Base-by-base conservation (phyloP, 2,888 invertebrate species). In the Dilophus febrilis region DNA sequence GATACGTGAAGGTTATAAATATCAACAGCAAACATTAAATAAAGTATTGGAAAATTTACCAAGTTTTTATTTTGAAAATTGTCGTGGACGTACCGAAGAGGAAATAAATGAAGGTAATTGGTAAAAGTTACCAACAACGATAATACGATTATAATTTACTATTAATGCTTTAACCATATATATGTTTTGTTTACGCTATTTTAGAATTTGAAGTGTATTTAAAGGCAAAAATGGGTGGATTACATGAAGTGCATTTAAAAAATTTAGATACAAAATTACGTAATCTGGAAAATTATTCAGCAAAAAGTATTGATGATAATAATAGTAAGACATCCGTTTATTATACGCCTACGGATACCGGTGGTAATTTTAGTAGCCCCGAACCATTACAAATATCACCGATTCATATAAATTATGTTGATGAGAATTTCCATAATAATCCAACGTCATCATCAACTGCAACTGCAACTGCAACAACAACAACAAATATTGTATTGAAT, bases 31-130 rank as follows among this genome's bases (percentile, higher is more conserved):
- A 62, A 87, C 91, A 11, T 66, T 94, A 38, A 87, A 90, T 65
- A 92, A 92, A 59, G 83, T 94, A 6, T 64, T 94, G 42, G 94
- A 94, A 61, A 91, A 90, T 59, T 67, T 94, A 51, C 88, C 88
- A 31, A 85, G 78, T 53, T 67, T 87, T 40, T 88, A 91, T 64
- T 78, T 92, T 56, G 92, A 92, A 59, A 91, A 90, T 64, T 94
- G 94, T 56, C 78, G 88, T 29, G 84, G 82, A 48, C 83, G 84
- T 37, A 72, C 80, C 53, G 69, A 75, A 49, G 61, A 61, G 28
- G 59, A 60, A 40, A 53, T 59, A 38, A 54, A 54, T 26, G 59
- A 61, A 52, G 59, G 62, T 61, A 46, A n/a, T 30, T 11, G 30
- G n/a, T 11, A 5, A 30, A 30, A 12, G n/a, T 30, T n/a, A 30